phyloP scores from a whole-genome alignment of 2,113 vertebrate species.

The Montifringilla adamsi region DNA sequence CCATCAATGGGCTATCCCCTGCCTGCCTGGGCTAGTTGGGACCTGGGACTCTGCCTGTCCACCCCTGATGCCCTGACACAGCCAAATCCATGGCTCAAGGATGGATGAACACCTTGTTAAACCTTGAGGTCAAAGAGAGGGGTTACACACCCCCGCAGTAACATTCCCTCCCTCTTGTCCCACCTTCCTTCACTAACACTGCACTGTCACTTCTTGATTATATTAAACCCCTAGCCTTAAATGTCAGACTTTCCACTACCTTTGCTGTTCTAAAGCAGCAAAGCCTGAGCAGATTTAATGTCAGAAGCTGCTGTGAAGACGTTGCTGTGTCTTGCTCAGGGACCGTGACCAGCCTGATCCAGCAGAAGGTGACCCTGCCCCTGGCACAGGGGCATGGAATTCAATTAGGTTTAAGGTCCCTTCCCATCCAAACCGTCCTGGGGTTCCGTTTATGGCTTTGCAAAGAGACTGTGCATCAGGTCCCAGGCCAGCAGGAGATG shows the following conservation, averaged over 20 bases:
- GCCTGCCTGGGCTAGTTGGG: background rate
- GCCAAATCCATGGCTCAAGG: background rate
- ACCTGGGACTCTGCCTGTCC: background rate
- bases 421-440: background rate
- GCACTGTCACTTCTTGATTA: background rate
- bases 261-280: background rate
- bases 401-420: too few relatives aligned
- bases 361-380: too few relatives aligned
- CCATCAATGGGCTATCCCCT: accelerated
- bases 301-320: background rate
- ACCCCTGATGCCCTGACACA: background rate
- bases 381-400: background rate
- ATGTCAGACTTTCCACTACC: background rate
- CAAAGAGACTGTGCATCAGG: background rate
- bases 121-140: too few relatives aligned
- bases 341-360: accelerated
- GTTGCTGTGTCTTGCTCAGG: background rate
- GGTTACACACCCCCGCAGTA: background rate
- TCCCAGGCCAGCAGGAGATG: background rate
- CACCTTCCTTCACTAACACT: background rate
- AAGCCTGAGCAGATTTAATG: background rate
- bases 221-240: background rate
- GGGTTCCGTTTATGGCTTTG: background rate
- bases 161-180: background rate
- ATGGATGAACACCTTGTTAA: background rate